phyloP scores from a whole-genome alignment of 1,140 invertebrate genomes.

The Drosophila virilis region DNA sequence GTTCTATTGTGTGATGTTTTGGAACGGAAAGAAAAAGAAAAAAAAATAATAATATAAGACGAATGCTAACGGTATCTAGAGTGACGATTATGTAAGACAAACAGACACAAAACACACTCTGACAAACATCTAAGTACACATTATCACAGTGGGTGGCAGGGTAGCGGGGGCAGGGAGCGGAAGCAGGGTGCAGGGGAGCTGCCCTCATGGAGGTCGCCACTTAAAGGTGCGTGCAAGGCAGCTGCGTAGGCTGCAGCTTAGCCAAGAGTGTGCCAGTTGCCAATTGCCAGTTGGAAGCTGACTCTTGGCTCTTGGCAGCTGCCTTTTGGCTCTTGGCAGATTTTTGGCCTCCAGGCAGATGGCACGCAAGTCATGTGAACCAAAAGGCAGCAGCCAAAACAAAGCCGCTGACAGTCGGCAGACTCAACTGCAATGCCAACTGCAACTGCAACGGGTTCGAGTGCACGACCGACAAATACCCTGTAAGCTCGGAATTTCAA shows the following conservation, averaged over 20 bases:
- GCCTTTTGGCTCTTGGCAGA: background rate
- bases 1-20: constrained; percentile 77
- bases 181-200: constrained; percentile 18
- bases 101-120: constrained; percentile 46
- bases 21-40: constrained; percentile 59
- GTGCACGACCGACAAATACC: constrained; percentile 18
- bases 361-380: constrained; percentile 71
- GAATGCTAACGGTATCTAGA: constrained; percentile 71
- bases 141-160: background rate
- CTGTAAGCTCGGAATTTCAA: background rate
- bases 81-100: constrained; percentile 82
- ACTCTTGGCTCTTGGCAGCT: constrained; percentile 4
- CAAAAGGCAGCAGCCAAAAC: constrained; percentile 4
- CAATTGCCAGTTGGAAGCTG: constrained; percentile 11
- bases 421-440: constrained; percentile 23
- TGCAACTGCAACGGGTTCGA: constrained; percentile 5
- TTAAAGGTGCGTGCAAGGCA: constrained; percentile 65
- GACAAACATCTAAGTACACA: constrained; percentile 77
- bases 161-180: background rate
- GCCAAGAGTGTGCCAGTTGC: constrained; percentile 13
- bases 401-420: constrained; percentile 27
- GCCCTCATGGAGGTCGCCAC: constrained; percentile 64
- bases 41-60: constrained; percentile 33
- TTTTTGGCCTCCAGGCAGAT: constrained; percentile 45
- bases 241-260: constrained; percentile 50